A percentile compares a stretch with the other conserved stretches of the same genome.
Conservation (phyloP, 2,888 invertebrate species). For the Eulithis prunata region DNA sequence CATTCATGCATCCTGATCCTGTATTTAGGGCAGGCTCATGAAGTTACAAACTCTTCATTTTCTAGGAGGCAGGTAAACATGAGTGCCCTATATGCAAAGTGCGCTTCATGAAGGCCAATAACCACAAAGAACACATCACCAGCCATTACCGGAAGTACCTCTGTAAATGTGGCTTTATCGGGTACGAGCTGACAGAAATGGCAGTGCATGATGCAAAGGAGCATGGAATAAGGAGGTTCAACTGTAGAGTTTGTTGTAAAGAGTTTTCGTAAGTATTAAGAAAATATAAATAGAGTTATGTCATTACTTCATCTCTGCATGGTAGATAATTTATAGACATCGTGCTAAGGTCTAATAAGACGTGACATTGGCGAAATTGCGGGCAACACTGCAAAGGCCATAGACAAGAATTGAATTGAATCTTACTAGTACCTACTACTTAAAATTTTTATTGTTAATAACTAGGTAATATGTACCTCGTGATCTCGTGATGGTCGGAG, state of each 20-base stretch:
- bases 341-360: too few relatives aligned
- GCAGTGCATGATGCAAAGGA: constrained; percentile 28
- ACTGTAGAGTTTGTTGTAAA: constrained; percentile 19
- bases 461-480: too few relatives aligned
- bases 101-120: constrained; percentile 16
- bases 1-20: too few relatives aligned
- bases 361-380: too few relatives aligned
- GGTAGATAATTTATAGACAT: too few relatives aligned
- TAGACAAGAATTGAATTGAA: too few relatives aligned
- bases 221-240: constrained; percentile 25
- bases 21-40: neutral
- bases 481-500: too few relatives aligned
- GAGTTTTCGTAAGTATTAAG: constrained; percentile 23
- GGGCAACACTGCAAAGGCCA: too few relatives aligned
- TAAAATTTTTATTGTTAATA: too few relatives aligned
- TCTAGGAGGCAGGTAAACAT: constrained; percentile 22
- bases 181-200: constrained; percentile 20
- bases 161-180: constrained; percentile 18
- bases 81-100: constrained; percentile 28
- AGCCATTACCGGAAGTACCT: constrained; percentile 26
- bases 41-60: neutral
- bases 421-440: too few relatives aligned
- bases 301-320: too few relatives aligned
- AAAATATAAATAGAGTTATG: too few relatives aligned
- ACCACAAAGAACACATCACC: constrained; percentile 20